phyloP scores from a whole-genome alignment of 2,113 vertebrate genomes.

The Erpornis zantholeuca region DNA sequence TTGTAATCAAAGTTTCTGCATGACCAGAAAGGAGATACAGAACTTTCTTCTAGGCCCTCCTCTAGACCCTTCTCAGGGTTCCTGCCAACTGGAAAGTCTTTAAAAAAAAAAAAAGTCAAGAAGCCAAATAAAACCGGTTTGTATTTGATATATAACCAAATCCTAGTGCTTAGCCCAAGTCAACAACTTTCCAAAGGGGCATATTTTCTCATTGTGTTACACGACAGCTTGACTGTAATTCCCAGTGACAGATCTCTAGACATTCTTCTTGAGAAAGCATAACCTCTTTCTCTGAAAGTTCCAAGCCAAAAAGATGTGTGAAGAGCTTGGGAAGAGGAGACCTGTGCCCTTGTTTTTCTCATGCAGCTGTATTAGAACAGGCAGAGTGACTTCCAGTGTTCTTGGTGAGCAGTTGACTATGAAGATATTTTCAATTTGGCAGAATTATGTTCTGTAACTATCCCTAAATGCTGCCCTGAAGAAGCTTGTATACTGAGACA shows the following conservation, averaged over 20 bases:
- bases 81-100: background rate
- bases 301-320: background rate
- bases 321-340: slow-evolving; percentile 41
- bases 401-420: background rate
- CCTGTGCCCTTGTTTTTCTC: slow-evolving; percentile 12
- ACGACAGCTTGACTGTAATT: background rate
- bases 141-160: background rate
- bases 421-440: background rate
- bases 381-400: background rate
- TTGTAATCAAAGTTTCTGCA: background rate
- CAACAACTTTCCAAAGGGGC: background rate
- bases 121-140: background rate
- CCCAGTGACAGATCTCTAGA: background rate
- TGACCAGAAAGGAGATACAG: background rate
- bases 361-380: slow-evolving; percentile 48
- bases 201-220: background rate
- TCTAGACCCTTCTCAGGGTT: background rate
- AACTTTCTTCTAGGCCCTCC: background rate
- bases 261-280: slow-evolving; percentile 16
- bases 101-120: background rate
- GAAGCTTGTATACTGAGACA: slow-evolving; percentile 53
- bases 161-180: background rate
- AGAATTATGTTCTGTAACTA: slow-evolving; percentile 30
- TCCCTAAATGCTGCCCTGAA: slow-evolving; percentile 69
- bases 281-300: background rate